Conservation (phyloP, 2,797 vertebrate genomes). For the Pseudomugil tenellus region DNA sequence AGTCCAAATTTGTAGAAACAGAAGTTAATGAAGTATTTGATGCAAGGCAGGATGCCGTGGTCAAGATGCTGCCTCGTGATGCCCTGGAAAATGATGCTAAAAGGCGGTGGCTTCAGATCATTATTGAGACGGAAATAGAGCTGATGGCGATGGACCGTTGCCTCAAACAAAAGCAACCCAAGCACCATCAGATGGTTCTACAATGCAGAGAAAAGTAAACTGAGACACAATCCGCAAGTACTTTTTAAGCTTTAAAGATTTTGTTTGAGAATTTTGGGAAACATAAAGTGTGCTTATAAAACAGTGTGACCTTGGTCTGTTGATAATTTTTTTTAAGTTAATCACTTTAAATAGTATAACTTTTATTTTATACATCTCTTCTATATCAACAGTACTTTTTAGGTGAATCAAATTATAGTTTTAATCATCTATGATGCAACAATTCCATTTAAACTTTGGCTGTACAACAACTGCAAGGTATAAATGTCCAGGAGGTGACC, state of each 20-base stretch:
- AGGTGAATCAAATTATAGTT: background rate
- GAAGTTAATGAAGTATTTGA: conserved; percentile 84
- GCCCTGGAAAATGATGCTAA: conserved; percentile 71
- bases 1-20: conserved; percentile 85
- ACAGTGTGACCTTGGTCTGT: background rate
- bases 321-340: background rate
- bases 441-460: conserved; percentile 1
- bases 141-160: conserved; percentile 76
- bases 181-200: conserved; percentile 81
- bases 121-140: conserved; percentile 72
- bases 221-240: background rate
- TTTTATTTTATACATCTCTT: background rate
- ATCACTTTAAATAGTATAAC: background rate
- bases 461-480: background rate
- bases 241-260: background rate
- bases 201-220: conserved; percentile 6
- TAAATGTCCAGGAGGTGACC: background rate
- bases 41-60: conserved; percentile 65
- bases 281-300: background rate
- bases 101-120: conserved; percentile 66
- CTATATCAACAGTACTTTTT: background rate
- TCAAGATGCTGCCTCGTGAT: conserved; percentile 76
- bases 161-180: conserved; percentile 78
- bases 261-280: background rate
- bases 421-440: background rate